A percentile compares a stretch with the other conserved stretches of the same genome.
phyloP scores from a whole-genome alignment of 1,140 invertebrate species.

The Anastrepha ludens region DNA sequence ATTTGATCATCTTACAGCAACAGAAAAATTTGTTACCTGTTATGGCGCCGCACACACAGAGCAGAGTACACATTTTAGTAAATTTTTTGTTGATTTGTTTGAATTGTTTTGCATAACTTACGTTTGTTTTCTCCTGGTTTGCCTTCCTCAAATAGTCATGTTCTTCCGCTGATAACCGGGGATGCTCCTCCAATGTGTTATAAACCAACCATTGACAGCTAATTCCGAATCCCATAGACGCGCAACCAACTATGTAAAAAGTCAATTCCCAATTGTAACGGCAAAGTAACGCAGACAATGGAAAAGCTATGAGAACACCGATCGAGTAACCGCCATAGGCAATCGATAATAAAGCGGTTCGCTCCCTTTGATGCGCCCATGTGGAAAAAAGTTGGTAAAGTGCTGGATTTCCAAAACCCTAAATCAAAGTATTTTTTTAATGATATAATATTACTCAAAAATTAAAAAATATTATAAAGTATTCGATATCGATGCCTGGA shows the following conservation, averaged over 20 bases:
- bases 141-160: conserved; percentile 60
- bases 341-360: conserved; percentile 65
- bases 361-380: conserved; percentile 71
- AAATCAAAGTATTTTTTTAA: too few relatives aligned
- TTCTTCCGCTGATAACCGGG: conserved; percentile 62
- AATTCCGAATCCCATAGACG: conserved; percentile 62
- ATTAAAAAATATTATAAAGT: too few relatives aligned
- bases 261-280: conserved; percentile 63
- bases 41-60: too few relatives aligned
- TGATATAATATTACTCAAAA: too few relatives aligned
- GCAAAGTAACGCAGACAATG: conserved; percentile 64
- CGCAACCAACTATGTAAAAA: conserved; percentile 65
- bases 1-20: too few relatives aligned
- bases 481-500: too few relatives aligned
- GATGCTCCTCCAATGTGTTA: conserved; percentile 66
- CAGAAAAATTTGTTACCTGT: too few relatives aligned
- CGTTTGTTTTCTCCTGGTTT: conserved; percentile 3
- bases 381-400: conserved; percentile 67
- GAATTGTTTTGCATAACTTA: background rate
- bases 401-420: conserved; percentile 68
- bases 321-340: conserved; percentile 66
- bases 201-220: conserved; percentile 65
- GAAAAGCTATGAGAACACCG: conserved; percentile 65
- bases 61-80: too few relatives aligned
- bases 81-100: too few relatives aligned